Conservation (phyloP, 2,797 vertebrate species). For the Catamblyrhynchus diadema region DNA sequence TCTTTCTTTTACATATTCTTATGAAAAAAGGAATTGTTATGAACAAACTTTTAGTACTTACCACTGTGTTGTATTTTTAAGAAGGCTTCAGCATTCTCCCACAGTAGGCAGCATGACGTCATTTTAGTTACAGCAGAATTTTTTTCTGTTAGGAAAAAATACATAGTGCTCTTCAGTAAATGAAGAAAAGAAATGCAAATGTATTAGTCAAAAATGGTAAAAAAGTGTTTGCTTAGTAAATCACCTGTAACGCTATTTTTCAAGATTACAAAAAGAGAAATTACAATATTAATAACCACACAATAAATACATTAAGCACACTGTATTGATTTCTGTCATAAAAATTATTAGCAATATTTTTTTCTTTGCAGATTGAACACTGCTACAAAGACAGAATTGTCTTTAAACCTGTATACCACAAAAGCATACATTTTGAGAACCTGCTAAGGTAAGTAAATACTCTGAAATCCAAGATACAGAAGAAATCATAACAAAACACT, state of each 20-base stretch:
- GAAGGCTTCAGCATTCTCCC: not conserved
- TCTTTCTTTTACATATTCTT: not conserved
- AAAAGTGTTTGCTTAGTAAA: not conserved
- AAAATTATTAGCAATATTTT: not conserved
- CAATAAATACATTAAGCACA: not conserved
- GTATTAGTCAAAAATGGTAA: not conserved
- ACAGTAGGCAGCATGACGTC: not conserved
- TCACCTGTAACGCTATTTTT: not conserved
- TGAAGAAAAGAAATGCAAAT: not conserved
- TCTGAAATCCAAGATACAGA: not conserved
- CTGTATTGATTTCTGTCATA: not conserved
- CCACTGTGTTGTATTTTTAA: not conserved
- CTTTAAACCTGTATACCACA: not conserved
- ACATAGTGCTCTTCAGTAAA: not conserved
- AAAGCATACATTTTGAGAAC: not conserved
- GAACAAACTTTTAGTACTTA: not conserved
- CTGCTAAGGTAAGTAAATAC: not conserved
- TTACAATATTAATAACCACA: not conserved
- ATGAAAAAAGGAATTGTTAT: not conserved
- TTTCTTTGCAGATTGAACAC: not conserved
- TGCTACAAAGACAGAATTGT: not conserved
- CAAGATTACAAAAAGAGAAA: not conserved
- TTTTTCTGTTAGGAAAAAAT: not conserved
- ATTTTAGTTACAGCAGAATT: slow-evolving; percentile 11
- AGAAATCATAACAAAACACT: not conserved